These are phyloP conservation scores for Bellardia pandia DNA, from an alignment of 2,888 invertebrate species.

Conservation along the genomic window DNA sequence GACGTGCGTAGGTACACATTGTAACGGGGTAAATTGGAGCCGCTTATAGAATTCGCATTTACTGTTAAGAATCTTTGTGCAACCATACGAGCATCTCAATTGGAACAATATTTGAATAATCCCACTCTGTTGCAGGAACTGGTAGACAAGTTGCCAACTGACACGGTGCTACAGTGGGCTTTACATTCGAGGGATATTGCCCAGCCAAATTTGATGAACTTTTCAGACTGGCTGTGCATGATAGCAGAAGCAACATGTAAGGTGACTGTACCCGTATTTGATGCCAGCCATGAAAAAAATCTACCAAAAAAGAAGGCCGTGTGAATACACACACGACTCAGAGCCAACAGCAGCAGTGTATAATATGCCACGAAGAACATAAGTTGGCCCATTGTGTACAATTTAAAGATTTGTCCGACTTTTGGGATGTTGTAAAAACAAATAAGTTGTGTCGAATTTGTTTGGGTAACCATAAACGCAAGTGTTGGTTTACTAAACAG, in stretches of 20 bases:
- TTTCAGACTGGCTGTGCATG: conserved; percentile 39
- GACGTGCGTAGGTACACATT: conserved; percentile 5
- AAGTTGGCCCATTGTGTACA: background rate
- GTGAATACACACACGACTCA: conserved; percentile 16
- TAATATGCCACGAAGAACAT: conserved; percentile 9
- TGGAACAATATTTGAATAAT: conserved; percentile 50
- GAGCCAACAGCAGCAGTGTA: background rate
- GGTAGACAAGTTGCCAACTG: conserved; percentile 18
- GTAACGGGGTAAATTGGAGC: conserved; percentile 22
- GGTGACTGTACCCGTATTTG: too few species aligned
- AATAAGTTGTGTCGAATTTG: conserved; percentile 42
- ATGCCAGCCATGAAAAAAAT: background rate
- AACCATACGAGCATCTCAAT: conserved; percentile 33
- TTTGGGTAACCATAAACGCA: conserved; percentile 21
- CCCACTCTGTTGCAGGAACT: conserved; percentile 49
- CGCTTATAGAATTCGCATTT: conserved; percentile 29
- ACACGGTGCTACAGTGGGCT: conserved; percentile 40
- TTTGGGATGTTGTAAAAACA: conserved; percentile 23
- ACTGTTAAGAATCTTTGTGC: conserved; percentile 50
- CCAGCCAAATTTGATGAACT: conserved; percentile 1
- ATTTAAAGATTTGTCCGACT: conserved; percentile 11
- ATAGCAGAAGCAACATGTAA: conserved; percentile 52
- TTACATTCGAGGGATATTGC: conserved; percentile 5
- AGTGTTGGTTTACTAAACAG: conserved; percentile 19
- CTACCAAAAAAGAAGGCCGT: background rate